Base-by-base conservation (phyloP, 1,140 invertebrate species). In the Heliconius hermathena region DNA sequence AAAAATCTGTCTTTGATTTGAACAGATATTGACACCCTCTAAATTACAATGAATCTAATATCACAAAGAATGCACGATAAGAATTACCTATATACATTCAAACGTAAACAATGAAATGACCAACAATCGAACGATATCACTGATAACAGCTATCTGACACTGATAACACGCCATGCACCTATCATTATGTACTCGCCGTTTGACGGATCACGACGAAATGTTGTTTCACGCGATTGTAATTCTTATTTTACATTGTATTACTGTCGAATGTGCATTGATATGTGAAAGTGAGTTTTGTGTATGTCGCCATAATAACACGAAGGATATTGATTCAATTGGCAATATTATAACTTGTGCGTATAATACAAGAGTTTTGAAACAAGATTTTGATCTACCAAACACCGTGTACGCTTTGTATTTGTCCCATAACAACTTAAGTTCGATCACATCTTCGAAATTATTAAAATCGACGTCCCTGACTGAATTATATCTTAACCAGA, bases 401-500 rank as follows among this genome's bases (percentile, higher is more conserved):
- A 85, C 83, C 18, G 85, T 86, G 13, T 84, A 88, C 76, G 88
- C 85, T 1, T 77, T 95, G 54, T 90, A 94, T 87, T 83, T 95
- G 41, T 94, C 94, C 2, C 87, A 85, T 20, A 94, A 89, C 73
- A 89, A 92, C 72, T 82, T 95, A n/a, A 87, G 83, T n/a, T 60
- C 41, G 3, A 29, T 94, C 1, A 75, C 82, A n/a, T 20, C 83
- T 8, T 87, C 88, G 0, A 78, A 60, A 8, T 74, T 93, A 57
- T 78, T 93, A 1, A 78, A 80, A 49, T 93, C 91, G 0, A 80
- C 73, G 1, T 85, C 85, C 1, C 78, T 94, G 71, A 70, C 74
- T 38, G 84, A 90, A 76, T 79, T 95, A 38, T 81, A 85, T 20
- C 74, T 95, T 9, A 90, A 89, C 52, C 81, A 90, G 73, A 96